Evolutionary conservation across 2,797 vertebrate genomes (phyloP), one percentile per base, ranked within the genome.

Genomic region (Pseudochromis fuscus): DNA sequence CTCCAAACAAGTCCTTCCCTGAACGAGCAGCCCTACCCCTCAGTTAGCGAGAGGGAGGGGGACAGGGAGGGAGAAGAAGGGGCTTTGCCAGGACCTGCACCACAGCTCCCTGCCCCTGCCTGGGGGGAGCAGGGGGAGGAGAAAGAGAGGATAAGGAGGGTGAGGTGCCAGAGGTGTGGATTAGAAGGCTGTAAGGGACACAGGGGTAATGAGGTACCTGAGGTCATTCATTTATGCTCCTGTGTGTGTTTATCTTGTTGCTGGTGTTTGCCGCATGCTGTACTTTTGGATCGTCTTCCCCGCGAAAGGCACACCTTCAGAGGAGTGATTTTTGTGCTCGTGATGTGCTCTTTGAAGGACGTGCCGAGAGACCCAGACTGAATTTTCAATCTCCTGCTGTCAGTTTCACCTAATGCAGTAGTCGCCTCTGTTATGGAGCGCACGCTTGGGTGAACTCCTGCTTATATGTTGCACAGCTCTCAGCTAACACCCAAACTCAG

Each of bases 11-110:
- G 65, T 55, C 62, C 58, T 73, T 65, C 76, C 48, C 63, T 71
- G 60, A 85, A 69, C 44, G 67, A 67, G 67, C 56, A 1, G 61
- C 82, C 76, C 81, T 79, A 65, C 53, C 87, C 81, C 61, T 57
- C 63, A 71, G 63, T 72, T 69, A 66, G 75, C 61, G 56, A 74
- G 68, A 48, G 42, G 30, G 72, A 37, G 57, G 45, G 67, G 45
- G 53, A 63, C 70, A 60, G 11, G 75, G 70, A 63, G 75, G 64
- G 63, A 28, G 40, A 69, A 78, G 79, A 66, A 50, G 61, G 77
- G 68, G 68, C 75, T 86, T 61, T 93, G 94, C 89, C 79, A 82
- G 87, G 89, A 94, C 93, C 89, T 94, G 93, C 85, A 87, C 62
- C 77, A 72, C 30, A 42, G 74, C 82, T 78, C 75, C 82, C 75